These are phyloP conservation scores for Phenganax subtilis DNA, from an alignment of 92 coral and sea anemone species.

Conservation along the genomic window DNA sequence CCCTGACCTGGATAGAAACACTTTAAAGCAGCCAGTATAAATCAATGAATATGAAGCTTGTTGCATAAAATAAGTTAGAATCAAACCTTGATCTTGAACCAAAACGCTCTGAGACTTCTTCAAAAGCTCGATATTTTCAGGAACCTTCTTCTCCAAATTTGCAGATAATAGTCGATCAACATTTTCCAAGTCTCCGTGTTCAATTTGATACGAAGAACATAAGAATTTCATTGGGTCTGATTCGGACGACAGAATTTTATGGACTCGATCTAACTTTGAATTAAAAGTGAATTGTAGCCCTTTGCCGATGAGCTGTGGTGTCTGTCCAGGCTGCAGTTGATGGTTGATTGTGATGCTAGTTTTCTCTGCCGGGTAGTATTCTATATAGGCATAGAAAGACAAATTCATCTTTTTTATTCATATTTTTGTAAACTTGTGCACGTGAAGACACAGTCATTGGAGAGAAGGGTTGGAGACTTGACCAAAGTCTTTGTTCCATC, in stretches of 20 bases:
- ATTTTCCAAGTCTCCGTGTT: conserved; percentile 20
- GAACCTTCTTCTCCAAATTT: conserved; percentile 18
- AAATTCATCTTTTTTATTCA: background rate
- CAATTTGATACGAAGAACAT: conserved; percentile 31
- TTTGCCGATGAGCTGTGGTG: background rate
- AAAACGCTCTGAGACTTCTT: conserved; percentile 1
- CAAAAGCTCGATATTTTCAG: conserved; percentile 8
- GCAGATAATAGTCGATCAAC: conserved; percentile 24
- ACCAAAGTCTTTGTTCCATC: no score
- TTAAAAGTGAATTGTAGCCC: conserved; percentile 15
- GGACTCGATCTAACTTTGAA: conserved; percentile 15
- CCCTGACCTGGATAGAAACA: no score
- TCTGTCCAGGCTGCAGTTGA: background rate
- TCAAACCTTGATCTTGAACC: conserved; percentile 15
- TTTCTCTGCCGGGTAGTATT: conserved; percentile 16
- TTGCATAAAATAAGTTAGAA: no score
- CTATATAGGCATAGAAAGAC: background rate
- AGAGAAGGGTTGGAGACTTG: no score
- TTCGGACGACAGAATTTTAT: background rate
- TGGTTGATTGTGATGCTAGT: background rate
- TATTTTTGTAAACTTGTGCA: no score
- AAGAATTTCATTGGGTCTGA: conserved; percentile 20
- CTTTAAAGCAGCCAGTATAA: no score
- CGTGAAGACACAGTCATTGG: no score
- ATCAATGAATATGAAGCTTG: no score